Conservation (phyloP, 92 coral and sea anemone species). For the Palythoa grandis region DNA sequence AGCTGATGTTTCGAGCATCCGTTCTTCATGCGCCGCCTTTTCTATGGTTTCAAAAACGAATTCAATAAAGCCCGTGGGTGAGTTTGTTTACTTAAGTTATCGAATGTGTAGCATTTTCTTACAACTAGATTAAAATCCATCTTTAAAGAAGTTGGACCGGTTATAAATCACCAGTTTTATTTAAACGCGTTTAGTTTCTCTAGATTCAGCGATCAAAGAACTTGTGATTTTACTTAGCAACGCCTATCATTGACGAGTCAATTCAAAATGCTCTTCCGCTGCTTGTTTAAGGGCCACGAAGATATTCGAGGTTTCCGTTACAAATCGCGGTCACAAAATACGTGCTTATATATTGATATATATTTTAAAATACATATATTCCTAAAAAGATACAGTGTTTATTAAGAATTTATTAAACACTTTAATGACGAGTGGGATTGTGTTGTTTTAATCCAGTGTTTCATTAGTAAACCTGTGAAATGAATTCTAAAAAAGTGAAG, state of each 20-base stretch:
- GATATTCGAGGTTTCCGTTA: slow-evolving; percentile 13
- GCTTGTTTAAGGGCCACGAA: not conserved
- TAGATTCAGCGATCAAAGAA: not conserved
- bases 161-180: not conserved
- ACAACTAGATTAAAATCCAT: not conserved
- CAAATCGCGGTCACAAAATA: not conserved
- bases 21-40: not conserved
- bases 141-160: not conserved
- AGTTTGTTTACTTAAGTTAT: not conserved
- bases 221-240: not conserved
- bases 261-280: slow-evolving; percentile 1
- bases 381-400: not conserved
- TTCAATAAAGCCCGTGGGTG: not conserved
- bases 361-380: not conserved
- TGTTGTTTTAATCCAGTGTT: not conserved
- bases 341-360: not conserved
- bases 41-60: not conserved
- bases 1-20: not conserved
- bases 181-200: not conserved
- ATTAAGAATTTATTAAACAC: not conserved
- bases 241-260: not conserved
- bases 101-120: not conserved
- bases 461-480: slow-evolving; percentile 26
- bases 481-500: not conserved
- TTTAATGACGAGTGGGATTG: not conserved